Evolutionary conservation across 2,113 vertebrate species (phyloP).

Genomic region (Dunckerocampus dactyliophorus): DNA sequence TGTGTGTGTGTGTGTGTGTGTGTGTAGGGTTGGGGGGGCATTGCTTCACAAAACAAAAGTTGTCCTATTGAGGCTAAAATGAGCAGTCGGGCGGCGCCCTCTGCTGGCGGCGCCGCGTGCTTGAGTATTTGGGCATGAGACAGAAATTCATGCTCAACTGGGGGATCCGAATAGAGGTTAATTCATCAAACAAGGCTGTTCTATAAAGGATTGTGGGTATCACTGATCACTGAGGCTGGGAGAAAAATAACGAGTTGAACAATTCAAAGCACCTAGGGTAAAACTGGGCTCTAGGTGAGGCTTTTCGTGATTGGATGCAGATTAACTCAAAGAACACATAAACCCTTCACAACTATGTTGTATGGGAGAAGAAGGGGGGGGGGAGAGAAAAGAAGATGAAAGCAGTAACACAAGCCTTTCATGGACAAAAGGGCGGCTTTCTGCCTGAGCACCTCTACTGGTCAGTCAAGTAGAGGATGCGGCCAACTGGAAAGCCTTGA

Average conservation of each 20-base stretch:
- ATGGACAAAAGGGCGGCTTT: slow-evolving; percentile 54
- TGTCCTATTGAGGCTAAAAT: slow-evolving; percentile 6
- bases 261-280: slow-evolving; percentile 15
- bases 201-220: slow-evolving; percentile 9
- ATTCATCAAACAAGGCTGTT: neutral
- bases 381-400: slow-evolving; percentile 14
- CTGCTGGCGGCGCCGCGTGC: slow-evolving; percentile 42
- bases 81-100: slow-evolving; percentile 38
- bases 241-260: slow-evolving; percentile 1
- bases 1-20: too few species aligned
- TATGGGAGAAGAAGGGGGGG: neutral
- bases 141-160: slow-evolving; percentile 2
- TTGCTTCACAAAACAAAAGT: slow-evolving; percentile 27
- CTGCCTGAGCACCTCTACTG: slow-evolving; percentile 40
- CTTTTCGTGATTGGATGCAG: slow-evolving; percentile 28
- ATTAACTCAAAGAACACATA: slow-evolving; percentile 41
- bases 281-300: slow-evolving; percentile 20
- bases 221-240: neutral
- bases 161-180: neutral
- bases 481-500: slow-evolving; percentile 44
- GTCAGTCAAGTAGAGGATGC: slow-evolving; percentile 21
- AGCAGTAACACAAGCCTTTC: slow-evolving; percentile 66
- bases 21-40: neutral
- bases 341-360: slow-evolving; percentile 11
- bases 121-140: neutral